These are phyloP conservation scores for Sminthurides aquaticus DNA, from an alignment of 2,888 invertebrate genomes.

Conservation along the genomic window DNA sequence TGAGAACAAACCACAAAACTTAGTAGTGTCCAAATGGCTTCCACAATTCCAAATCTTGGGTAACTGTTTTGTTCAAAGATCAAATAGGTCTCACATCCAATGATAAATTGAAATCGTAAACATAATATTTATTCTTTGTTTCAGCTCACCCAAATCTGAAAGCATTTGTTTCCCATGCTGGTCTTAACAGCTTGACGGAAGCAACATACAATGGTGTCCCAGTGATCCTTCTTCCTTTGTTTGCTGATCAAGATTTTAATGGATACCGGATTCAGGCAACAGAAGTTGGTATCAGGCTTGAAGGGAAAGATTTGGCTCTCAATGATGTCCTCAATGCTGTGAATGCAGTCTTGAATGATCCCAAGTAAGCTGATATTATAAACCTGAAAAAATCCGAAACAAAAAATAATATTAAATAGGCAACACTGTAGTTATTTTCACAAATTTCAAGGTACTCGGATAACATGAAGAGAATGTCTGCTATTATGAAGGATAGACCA, in stretches of 20 bases:
- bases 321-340: conserved; percentile 24
- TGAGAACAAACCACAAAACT: conserved; percentile 33
- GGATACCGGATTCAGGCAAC: conserved; percentile 25
- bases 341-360: conserved; percentile 26
- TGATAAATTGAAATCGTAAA: too few species aligned
- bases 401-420: too few species aligned
- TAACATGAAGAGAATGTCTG: conserved; percentile 20
- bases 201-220: conserved; percentile 42
- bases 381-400: too few species aligned
- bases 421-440: too few species aligned
- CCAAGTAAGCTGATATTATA: conserved; percentile 34
- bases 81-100: too few species aligned
- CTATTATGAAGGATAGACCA: conserved; percentile 10
- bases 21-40: conserved; percentile 41
- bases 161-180: conserved; percentile 48
- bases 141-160: conserved; percentile 44
- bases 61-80: conserved; percentile 20
- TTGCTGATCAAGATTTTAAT: conserved; percentile 40
- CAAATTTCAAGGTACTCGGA: conserved; percentile 1
- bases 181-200: conserved; percentile 47
- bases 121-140: conserved; percentile 1
- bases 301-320: conserved; percentile 21
- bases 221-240: conserved; percentile 36
- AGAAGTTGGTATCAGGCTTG: conserved; percentile 28
- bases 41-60: conserved; percentile 43